Evolutionary conservation across 2,113 vertebrate genomes (phyloP).

Genomic region (Nothobranchius kuhntae): DNA sequence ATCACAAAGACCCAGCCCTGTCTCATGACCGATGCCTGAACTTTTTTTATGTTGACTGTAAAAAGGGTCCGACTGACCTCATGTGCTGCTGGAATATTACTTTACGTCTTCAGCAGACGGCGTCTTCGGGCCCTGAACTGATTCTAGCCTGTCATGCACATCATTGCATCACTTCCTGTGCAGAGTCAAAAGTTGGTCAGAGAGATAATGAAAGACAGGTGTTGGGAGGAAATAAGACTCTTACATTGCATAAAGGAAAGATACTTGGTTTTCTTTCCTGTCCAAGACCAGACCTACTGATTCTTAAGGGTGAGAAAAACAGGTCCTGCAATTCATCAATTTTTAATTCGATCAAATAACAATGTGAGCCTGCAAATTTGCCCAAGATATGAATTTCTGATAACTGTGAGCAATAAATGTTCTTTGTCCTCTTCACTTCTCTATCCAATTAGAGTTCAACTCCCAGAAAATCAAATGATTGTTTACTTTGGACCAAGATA

Average conservation of each 20-base stretch:
- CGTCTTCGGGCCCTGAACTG: conserved; percentile 42
- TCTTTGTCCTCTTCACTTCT: conserved; percentile 60
- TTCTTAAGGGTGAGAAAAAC: conserved; percentile 17
- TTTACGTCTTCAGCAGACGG: conserved; percentile 52
- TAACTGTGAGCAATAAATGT: conserved; percentile 63
- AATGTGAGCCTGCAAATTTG: conserved; percentile 66
- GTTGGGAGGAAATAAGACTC: conserved; percentile 6
- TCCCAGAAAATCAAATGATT: conserved; percentile 56
- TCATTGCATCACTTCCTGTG: conserved; percentile 47
- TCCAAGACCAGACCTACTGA: conserved; percentile 22
- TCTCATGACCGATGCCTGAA: conserved; percentile 68
- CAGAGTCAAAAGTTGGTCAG: conserved; percentile 38
- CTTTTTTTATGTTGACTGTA: conserved; percentile 63
- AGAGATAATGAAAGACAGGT: conserved; percentile 66
- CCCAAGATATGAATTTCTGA: conserved; percentile 61
- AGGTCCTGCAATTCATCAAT: conserved; percentile 59
- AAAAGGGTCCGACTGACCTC: conserved; percentile 56
- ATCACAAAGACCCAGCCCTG: conserved; percentile 43
- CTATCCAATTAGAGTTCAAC: conserved; percentile 69
- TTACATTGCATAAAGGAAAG: not conserved
- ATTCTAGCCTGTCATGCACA: conserved; percentile 16
- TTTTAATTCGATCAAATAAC: conserved; percentile 63
- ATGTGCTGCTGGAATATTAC: conserved; percentile 62
- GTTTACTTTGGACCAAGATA: conserved; percentile 55
- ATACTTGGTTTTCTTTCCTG: conserved; percentile 9